phyloP scores from a whole-genome alignment of 2,797 vertebrate genomes.

The Ceyx erithaca region DNA sequence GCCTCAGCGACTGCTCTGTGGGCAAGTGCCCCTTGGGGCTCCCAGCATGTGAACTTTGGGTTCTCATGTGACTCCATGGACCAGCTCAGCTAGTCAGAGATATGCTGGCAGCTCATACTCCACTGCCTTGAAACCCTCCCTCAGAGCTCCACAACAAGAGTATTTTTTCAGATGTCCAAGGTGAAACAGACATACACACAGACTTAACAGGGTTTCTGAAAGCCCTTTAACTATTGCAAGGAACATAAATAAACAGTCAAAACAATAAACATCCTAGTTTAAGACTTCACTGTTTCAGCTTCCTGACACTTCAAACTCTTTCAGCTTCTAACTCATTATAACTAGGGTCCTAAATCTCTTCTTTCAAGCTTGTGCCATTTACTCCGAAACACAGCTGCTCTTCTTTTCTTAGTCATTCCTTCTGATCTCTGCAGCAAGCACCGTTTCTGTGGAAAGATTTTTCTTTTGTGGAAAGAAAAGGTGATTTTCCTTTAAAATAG shows the following conservation, averaged over 20 bases:
- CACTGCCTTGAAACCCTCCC: background rate
- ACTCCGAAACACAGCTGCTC: background rate
- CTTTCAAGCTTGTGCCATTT: background rate
- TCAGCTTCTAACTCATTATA: background rate
- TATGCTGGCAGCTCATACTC: background rate
- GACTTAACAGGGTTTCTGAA: background rate
- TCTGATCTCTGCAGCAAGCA: background rate
- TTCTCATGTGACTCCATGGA: background rate
- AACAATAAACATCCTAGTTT: background rate
- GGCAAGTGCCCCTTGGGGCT: background rate
- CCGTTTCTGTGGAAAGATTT: background rate
- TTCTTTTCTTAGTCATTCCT: background rate
- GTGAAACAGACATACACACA: background rate
- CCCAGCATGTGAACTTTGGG: background rate
- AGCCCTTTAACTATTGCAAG: background rate
- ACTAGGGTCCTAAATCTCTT: background rate
- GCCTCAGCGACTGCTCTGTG: accelerated
- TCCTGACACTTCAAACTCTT: background rate
- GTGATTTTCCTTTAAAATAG: background rate
- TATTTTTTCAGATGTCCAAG: background rate
- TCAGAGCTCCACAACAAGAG: background rate
- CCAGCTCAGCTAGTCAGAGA: background rate
- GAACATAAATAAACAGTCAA: background rate
- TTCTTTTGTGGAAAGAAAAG: no score
- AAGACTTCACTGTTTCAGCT: background rate